Conservation (phyloP, 2,888 invertebrate species). For the Leucophenga maculata region DNA sequence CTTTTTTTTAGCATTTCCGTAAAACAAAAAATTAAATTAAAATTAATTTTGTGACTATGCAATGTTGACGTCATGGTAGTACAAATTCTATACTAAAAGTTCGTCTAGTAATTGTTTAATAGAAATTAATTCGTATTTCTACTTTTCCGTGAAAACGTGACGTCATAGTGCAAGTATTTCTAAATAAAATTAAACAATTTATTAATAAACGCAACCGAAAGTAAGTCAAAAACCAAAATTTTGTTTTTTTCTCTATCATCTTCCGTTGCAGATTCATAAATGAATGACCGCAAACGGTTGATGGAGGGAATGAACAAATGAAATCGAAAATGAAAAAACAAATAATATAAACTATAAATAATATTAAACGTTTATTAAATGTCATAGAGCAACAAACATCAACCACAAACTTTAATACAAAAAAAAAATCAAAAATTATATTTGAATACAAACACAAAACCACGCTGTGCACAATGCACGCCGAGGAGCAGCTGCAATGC, state of each 20-base stretch:
- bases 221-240: slow-evolving; percentile 31
- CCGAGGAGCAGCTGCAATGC: slow-evolving; percentile 42
- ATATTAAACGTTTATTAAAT: slow-evolving; percentile 27
- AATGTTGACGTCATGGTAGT: slow-evolving; percentile 26
- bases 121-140: slow-evolving; percentile 33
- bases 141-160: slow-evolving; percentile 44
- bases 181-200: slow-evolving; percentile 19
- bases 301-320: slow-evolving; percentile 37
- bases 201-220: slow-evolving; percentile 4
- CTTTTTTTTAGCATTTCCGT: too few species aligned
- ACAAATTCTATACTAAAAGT: slow-evolving; percentile 22
- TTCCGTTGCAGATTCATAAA: slow-evolving; percentile 60
- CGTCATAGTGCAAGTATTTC: slow-evolving; percentile 40
- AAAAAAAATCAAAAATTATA: slow-evolving; percentile 35
- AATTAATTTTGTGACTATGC: neutral
- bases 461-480: slow-evolving; percentile 18
- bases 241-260: slow-evolving; percentile 55
- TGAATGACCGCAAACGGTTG: slow-evolving; percentile 36
- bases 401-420: neutral
- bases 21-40: neutral
- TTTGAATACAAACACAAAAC: slow-evolving; percentile 11
- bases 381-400: slow-evolving; percentile 22
- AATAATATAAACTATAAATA: slow-evolving; percentile 21
- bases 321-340: slow-evolving; percentile 31
- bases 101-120: neutral